Evolutionary conservation across 2,888 invertebrate genomes (phyloP).

Genomic region (Leucoma salicis): DNA sequence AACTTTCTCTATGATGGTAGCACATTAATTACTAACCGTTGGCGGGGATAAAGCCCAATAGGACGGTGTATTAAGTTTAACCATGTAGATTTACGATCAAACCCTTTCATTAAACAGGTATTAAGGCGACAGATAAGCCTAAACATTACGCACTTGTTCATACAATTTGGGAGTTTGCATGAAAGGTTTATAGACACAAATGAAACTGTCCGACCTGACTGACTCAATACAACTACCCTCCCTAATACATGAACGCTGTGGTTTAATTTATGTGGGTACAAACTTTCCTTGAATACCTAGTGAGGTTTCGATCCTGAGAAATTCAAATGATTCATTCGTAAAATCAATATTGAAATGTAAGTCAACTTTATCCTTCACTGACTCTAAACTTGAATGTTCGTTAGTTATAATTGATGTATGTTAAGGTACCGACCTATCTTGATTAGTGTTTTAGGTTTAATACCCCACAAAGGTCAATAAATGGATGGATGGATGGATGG

Average conservation of each 20-base stretch:
- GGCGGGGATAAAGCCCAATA: constrained; percentile 64
- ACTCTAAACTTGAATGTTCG: too few species aligned
- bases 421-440: too few species aligned
- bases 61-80: constrained; percentile 73
- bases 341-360: constrained; percentile 38
- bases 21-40: constrained; percentile 74
- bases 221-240: constrained; percentile 54
- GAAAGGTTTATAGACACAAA: constrained; percentile 63
- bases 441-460: too few species aligned
- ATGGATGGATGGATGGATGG: too few species aligned
- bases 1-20: constrained; percentile 74
- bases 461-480: too few species aligned
- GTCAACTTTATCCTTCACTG: constrained; percentile 15
- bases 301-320: constrained; percentile 34
- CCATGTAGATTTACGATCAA: constrained; percentile 79
- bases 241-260: constrained; percentile 58
- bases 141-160: constrained; percentile 71
- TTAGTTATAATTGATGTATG: too few species aligned
- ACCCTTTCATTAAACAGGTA: constrained; percentile 81
- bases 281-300: constrained; percentile 44
- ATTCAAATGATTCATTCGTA: constrained; percentile 25
- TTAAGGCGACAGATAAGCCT: constrained; percentile 76
- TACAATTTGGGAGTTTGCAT: constrained; percentile 66
- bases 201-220: constrained; percentile 60
- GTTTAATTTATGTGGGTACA: constrained; percentile 57